These are phyloP conservation scores for Thunnus thynnus DNA, from an alignment of 2,113 vertebrate species.

Conservation along the genomic window DNA sequence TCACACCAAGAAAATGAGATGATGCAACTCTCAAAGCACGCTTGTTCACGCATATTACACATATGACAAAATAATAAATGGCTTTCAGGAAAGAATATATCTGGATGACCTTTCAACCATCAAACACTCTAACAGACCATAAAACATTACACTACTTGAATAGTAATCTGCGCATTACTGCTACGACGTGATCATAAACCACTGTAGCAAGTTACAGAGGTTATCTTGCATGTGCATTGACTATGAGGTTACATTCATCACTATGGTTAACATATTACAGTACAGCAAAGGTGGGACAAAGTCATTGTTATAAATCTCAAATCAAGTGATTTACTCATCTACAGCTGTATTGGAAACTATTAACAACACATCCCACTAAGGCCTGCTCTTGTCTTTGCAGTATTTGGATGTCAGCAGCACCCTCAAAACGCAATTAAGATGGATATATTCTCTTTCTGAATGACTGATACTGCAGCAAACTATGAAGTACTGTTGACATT, in stretches of 20 bases:
- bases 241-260: not conserved
- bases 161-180: not conserved
- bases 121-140: not conserved
- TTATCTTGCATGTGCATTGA: not conserved
- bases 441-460: not conserved
- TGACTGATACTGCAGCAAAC: not conserved
- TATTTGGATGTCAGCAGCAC: no score
- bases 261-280: not conserved
- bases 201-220: not conserved
- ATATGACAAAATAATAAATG: not conserved
- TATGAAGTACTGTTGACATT: not conserved
- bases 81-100: not conserved
- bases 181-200: constrained; percentile 7
- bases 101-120: constrained; percentile 20
- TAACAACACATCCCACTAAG: not conserved
- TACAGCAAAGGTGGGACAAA: constrained; percentile 1
- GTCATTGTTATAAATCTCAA: constrained; percentile 3
- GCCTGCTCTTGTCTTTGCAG: no score
- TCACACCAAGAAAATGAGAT: not conserved
- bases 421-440: not conserved
- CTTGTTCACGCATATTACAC: not conserved
- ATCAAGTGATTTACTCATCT: not conserved
- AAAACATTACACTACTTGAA: not conserved
- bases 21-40: not conserved
- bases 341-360: not conserved